Conservation (phyloP, 53 echinoderm and acorn worm species). For the Antedon mediterranea region DNA sequence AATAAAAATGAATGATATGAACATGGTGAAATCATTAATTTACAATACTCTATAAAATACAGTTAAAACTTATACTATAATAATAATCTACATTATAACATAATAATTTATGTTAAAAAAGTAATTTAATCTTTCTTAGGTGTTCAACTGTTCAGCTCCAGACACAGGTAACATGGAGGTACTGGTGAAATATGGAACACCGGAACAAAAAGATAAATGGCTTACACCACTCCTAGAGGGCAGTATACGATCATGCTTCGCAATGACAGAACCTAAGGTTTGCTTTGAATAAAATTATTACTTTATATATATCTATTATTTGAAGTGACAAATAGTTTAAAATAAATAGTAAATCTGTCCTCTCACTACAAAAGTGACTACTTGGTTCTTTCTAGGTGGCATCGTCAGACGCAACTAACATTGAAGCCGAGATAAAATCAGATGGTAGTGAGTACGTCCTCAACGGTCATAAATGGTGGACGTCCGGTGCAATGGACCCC, state of each 20-base stretch:
- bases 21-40: too few species aligned
- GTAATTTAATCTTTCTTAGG: conserved; percentile 7
- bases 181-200: conserved; percentile 64
- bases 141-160: conserved; percentile 93
- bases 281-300: neutral
- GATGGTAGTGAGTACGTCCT: conserved; percentile 59
- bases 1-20: too few species aligned
- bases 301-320: too few species aligned
- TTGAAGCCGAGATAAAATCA: conserved; percentile 35
- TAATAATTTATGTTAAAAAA: too few species aligned
- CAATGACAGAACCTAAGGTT: conserved; percentile 93
- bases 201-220: conserved; percentile 67
- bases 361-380: too few species aligned
- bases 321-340: too few species aligned
- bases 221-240: conserved; percentile 69
- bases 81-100: too few species aligned
- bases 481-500: conserved; percentile 78
- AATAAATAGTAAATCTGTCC: too few species aligned
- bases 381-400: conserved; percentile 45
- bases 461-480: conserved; percentile 95
- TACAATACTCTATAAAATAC: too few species aligned
- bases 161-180: conserved; percentile 99
- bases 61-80: too few species aligned
- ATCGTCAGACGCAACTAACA: conserved; percentile 95
- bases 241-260: conserved; percentile 82